A percentile compares a stretch with the other conserved stretches of the same genome.
These are phyloP conservation scores for Ochropleura leucogaster DNA, from an alignment of 2,888 invertebrate species.

Conservation along the genomic window DNA sequence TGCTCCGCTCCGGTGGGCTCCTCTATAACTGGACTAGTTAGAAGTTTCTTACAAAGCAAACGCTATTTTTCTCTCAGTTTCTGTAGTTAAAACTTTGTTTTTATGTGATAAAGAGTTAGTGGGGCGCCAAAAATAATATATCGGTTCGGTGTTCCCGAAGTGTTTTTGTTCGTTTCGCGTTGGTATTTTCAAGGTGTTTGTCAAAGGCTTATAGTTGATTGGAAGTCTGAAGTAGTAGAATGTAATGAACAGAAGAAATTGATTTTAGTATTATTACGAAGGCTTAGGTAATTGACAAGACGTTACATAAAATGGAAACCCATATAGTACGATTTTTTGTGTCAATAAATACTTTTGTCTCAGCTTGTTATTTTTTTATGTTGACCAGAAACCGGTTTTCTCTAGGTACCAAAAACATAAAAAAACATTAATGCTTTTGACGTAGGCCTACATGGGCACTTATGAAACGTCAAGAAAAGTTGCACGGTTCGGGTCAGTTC, in stretches of 20 bases:
- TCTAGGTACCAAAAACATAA: neutral
- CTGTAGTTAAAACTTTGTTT: constrained; percentile 52
- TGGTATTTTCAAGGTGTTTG: neutral
- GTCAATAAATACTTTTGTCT: neutral
- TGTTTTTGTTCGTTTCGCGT: constrained; percentile 14
- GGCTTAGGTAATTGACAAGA: neutral
- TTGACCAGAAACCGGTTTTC: neutral
- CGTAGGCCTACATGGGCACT: too few species aligned
- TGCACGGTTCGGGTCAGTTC: too few species aligned
- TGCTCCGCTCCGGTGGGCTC: constrained; percentile 45
- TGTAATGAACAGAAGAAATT: neutral
- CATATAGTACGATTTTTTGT: neutral
- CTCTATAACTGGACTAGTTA: constrained; percentile 51
- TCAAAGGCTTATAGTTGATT: neutral
- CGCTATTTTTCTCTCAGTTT: constrained; percentile 53
- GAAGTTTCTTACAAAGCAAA: constrained; percentile 39
- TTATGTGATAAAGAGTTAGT: constrained; percentile 42
- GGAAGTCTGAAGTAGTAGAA: neutral
- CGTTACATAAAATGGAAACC: neutral
- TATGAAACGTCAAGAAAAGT: too few species aligned
- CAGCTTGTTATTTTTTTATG: too few species aligned
- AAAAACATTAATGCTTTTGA: too few species aligned
- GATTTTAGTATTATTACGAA: neutral
- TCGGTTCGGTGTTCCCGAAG: constrained; percentile 8
- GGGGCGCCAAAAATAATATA: constrained; percentile 36